Evolutionary conservation across 2,888 invertebrate genomes (phyloP).

Genomic region (Thalpophila matura): DNA sequence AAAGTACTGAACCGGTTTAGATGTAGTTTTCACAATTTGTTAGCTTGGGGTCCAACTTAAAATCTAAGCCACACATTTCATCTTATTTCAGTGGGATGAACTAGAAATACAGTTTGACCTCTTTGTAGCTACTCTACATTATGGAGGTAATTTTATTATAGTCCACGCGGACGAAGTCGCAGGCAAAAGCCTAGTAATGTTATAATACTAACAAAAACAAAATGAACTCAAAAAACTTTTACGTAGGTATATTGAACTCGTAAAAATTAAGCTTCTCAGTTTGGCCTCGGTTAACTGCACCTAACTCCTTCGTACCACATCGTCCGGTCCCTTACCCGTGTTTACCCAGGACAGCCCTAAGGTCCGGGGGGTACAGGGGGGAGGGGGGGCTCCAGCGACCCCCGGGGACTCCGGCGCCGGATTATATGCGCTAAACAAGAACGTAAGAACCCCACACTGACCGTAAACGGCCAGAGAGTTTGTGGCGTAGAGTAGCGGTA

Average conservation of each 20-base stretch:
- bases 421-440: conserved; percentile 56
- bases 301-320: conserved; percentile 34
- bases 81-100: too few species aligned
- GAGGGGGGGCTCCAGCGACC: background rate
- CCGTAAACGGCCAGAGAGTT: conserved; percentile 48
- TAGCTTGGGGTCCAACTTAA: too few species aligned
- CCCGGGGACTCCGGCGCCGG: conserved; percentile 37
- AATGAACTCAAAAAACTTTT: conserved; percentile 44
- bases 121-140: too few species aligned
- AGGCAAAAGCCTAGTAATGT: too few species aligned
- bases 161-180: too few species aligned
- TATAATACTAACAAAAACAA: conserved; percentile 28
- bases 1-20: too few species aligned
- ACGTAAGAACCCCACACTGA: conserved; percentile 49
- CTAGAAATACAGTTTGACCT: too few species aligned
- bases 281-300: conserved; percentile 33
- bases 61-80: too few species aligned
- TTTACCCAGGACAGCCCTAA: conserved; percentile 18
- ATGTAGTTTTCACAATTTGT: too few species aligned
- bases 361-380: background rate
- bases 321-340: conserved; percentile 9
- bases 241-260: conserved; percentile 47
- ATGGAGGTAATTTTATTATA: too few species aligned
- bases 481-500: conserved; percentile 10
- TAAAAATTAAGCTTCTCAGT: conserved; percentile 53